Evolutionary conservation across 2,888 invertebrate genomes (phyloP), one percentile per base, ranked within the genome.

Genomic region (Agrotis exclamationis): DNA sequence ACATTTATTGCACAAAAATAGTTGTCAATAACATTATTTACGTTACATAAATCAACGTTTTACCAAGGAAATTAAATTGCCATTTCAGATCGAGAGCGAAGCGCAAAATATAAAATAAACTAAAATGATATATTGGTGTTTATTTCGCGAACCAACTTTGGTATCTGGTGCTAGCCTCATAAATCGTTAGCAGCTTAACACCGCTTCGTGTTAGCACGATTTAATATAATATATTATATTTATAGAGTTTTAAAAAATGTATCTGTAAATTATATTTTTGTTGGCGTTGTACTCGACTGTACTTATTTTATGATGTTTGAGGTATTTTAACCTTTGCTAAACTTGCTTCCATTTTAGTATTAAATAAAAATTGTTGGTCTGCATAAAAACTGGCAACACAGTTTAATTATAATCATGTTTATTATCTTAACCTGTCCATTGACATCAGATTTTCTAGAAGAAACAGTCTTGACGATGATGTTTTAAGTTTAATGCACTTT

Each of bases 111-210:
- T 82, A 74, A 82, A 80, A 77, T 71, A 82, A 80, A 77, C 68
- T 74, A 76, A 74, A 70, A 77, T 83, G 83, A 83, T 78, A 72
- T 68, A 83, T 68, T 73, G 58, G 50, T 75, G 68, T 83, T 83
- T 83, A 83, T 83, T 83, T 71, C 66, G 64, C 70, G 45, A 68
- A 68, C 70, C 68, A 81, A 82, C 70, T 83, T 84, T 76, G 74
- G 81, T 83, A 72, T 71, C 70, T 77, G 62, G 56, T 72, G 65
- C 50, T 70, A 28, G 39, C 62, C 68, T 74, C 79, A 79, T 84
- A 84, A 84, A 84, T 84, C 33, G 63, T 66, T 1, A 59, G 57
- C 54, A 69, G 83, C 82, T 73, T 73, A 76, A 57, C 77, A 70
- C 70, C 56, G 64, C 44, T 54, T 69, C 51, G 60, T 75, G 76